Evolutionary conservation across 2,113 vertebrate genomes (phyloP), one percentile per base, ranked within the genome.

Genomic region (Anthoscopus minutus): DNA sequence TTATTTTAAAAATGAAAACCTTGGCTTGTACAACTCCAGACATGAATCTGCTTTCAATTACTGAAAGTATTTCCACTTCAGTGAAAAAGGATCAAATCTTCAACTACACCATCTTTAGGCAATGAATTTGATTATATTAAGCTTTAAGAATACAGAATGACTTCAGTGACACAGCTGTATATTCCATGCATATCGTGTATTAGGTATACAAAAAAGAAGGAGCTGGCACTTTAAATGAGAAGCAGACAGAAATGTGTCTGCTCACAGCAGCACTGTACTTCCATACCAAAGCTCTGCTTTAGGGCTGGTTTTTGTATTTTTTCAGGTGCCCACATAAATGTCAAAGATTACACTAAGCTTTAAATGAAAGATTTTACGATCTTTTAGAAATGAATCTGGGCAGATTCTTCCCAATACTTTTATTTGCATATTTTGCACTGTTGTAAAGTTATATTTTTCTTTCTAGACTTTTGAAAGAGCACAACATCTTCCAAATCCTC

Each of bases 21-120:
- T 97, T 97, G 97, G 97, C 97, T 97, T 60, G 67, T 89, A 96
- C 91, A 96, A 98, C 96, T 98, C 97, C 97, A 98, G 98, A 97
- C 98, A 50, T 88, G 97, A 97, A 98, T 98, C 98, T 98, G 97
- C 97, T 97, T 98, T 96, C 97, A 98, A 98, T 98, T 96, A 98
- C 97, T 80, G 94, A 95, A 98, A 98, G 97, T 98, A 98, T 98
- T 98, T 98, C 97, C 97, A 97, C 98, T 97, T 96, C 94, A 95
- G 96, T 93, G 97, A 79, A 96, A 97, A 96, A 97, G 98, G 97
- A 97, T 98, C 97, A 98, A 96, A 98, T 97, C 98, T 97, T 97
- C 97, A 97, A 82, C 97, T 88, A 94, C 98, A 97, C 97, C 97
- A 96, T 98, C 97, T 97, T 94, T 89, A 92, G 84, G 97, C 97